Percentiles rank a stretch among this genome's conserved stretches.
Conservation (phyloP, 1,140 invertebrate genomes). For the Heliconius eleuchia region DNA sequence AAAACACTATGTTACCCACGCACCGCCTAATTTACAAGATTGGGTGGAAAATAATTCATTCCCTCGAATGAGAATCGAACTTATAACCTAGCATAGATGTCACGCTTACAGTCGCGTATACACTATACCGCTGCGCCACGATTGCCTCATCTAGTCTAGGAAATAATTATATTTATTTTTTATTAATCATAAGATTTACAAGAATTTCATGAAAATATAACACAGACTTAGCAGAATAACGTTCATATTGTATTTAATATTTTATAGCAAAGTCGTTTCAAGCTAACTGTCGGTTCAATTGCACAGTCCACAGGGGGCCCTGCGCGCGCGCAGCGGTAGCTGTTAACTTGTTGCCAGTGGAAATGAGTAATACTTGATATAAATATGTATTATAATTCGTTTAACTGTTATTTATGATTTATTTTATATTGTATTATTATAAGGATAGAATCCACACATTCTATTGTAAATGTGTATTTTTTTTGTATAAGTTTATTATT, state of each 20-base stretch:
- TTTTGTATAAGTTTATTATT: too few species aligned
- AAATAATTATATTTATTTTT: too few species aligned
- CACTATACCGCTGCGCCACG: background rate
- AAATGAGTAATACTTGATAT: background rate
- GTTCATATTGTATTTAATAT: background rate
- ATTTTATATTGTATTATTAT: too few species aligned
- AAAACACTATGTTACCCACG: background rate
- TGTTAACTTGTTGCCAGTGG: conserved; percentile 14
- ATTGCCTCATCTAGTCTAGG: background rate
- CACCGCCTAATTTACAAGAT: too few species aligned
- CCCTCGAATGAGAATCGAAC: background rate
- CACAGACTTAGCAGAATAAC: background rate
- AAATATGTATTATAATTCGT: too few species aligned
- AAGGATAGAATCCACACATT: too few species aligned
- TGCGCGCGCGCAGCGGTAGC: conserved; percentile 19
- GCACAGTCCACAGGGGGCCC: background rate
- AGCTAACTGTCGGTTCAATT: conserved; percentile 1
- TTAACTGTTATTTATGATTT: too few species aligned
- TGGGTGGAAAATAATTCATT: too few species aligned
- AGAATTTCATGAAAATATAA: background rate
- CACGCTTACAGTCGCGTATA: background rate
- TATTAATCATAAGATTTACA: too few species aligned
- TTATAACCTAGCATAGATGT: background rate
- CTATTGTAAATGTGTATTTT: too few species aligned
- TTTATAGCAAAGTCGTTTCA: background rate